Conservation (phyloP, 2,113 vertebrate species). For the Lepidothrix coronata region DNA sequence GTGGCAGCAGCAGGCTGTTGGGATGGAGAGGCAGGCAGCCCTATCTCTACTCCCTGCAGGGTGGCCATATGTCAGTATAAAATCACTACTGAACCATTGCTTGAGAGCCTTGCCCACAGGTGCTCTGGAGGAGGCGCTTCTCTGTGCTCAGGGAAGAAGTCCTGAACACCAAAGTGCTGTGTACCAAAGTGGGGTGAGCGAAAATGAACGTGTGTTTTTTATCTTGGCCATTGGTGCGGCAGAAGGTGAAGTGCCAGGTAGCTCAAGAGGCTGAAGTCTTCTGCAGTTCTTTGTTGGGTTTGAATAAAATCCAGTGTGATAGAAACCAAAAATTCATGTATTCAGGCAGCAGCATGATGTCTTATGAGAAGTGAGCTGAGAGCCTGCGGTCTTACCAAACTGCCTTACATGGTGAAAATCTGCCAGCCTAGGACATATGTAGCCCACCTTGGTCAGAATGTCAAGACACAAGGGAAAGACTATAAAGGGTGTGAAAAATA, state of each 20-base stretch:
- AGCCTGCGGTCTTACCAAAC: background rate
- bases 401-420: background rate
- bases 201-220: background rate
- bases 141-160: background rate
- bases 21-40: background rate
- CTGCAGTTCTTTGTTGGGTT: background rate
- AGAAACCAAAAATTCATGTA: background rate
- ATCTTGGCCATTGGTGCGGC: background rate
- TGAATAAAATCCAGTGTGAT: background rate
- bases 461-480: background rate
- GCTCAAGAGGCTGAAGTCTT: background rate
- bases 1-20: background rate
- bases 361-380: background rate
- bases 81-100: background rate
- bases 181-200: background rate
- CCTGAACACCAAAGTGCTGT: background rate
- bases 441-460: background rate
- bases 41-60: background rate
- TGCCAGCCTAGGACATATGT: background rate
- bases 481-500: background rate
- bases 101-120: background rate
- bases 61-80: background rate
- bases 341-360: background rate
- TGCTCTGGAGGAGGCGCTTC: background rate
- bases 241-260: background rate